Evolutionary conservation across 2,888 invertebrate genomes (phyloP), one percentile per base, ranked within the genome.

Genomic region (Thereva unica): DNA sequence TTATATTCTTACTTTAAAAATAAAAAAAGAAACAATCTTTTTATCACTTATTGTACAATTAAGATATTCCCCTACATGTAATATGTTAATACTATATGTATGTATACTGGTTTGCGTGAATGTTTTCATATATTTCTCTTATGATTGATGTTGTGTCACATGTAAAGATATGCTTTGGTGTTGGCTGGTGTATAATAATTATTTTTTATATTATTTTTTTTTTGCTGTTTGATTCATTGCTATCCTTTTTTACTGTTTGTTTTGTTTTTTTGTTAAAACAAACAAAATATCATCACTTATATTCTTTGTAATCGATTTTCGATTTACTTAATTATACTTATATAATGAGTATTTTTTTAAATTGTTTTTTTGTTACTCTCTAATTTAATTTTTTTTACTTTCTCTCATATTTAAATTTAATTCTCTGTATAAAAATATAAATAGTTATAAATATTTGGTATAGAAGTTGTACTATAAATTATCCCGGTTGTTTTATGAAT

Each of bases 381-480:
- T 66, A 53, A 34, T 68, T 64, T 41, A 50, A 41, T 7, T 64
- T 52, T 52, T 52, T 9, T 59, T 45, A 40, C 41, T 57, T 41
- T 57, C 42, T 59, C 40, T 54, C 5, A 64, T 66, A 49, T 59
- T 70, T 70, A 59, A 67, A 56, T 64, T 66, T 70, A 57, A 66
- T 66, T 66, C 72, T 74, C 74, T 76, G 77, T 80, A 80, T 78
- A 80, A 80, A 80, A 80, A 80, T 80, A 80, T 80, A 78, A 77
- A 76, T 78, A 74, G 74, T 73, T 75, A 68, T 70, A 69, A 70
- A 70, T 73, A 72, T 74, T 74, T 75, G 74, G 74, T 75, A 74
- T 73, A 74, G 76, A 74, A 78, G 76, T 81, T 81, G 81, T 81
- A 81, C 81, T 81, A 79, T 81, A 81, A 81, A 81, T 80, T 80